Conservation (phyloP, 2,888 invertebrate species). For the Dascillus cervinus region DNA sequence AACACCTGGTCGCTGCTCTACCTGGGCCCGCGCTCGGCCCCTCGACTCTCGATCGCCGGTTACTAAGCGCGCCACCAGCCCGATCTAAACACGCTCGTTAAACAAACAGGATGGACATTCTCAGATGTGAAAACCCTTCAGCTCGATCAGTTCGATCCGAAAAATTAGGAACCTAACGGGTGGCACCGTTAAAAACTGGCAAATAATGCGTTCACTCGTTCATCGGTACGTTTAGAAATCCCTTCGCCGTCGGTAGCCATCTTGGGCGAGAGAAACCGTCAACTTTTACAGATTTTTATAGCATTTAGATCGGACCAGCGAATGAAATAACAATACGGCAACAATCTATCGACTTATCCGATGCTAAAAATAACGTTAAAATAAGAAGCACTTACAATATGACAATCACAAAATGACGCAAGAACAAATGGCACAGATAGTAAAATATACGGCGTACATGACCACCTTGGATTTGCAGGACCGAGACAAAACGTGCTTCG, state of each 20-base stretch:
- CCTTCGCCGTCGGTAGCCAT: constrained; percentile 43
- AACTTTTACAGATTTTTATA: constrained; percentile 41
- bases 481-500: no score
- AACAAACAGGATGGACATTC: constrained; percentile 7
- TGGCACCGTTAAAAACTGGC: no score
- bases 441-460: no score
- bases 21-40: constrained; percentile 31
- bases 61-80: constrained; percentile 27
- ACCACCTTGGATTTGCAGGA: no score
- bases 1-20: constrained; percentile 15
- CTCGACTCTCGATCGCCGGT: constrained; percentile 40
- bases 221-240: constrained; percentile 13
- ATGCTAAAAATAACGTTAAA: constrained; percentile 21
- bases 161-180: no score
- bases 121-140: no score
- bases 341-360: constrained; percentile 17
- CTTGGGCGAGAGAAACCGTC: constrained; percentile 32
- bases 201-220: no score
- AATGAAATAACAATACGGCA: constrained; percentile 18
- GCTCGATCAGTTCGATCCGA: no score
- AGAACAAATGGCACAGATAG: constrained; percentile 24
- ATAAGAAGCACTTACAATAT: constrained; percentile 26
- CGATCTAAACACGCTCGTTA: constrained; percentile 9
- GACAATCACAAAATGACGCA: constrained; percentile 27
- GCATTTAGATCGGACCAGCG: constrained; percentile 38